These are phyloP conservation scores for Thunnus albacares DNA, from an alignment of 2,797 vertebrate genomes.

Conservation along the genomic window DNA sequence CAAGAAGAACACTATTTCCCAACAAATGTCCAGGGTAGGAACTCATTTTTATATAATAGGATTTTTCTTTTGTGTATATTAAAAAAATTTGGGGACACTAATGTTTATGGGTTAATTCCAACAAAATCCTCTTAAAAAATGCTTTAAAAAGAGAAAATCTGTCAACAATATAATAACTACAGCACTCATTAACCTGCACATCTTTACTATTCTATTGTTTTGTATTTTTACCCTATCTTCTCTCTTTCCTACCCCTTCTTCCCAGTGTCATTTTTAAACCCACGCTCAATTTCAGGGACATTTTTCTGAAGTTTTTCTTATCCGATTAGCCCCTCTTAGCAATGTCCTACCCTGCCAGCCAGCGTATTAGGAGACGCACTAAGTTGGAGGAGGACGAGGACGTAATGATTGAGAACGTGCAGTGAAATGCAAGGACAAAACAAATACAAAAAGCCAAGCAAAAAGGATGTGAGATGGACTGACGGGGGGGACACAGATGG, in stretches of 20 bases:
- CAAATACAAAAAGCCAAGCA: constrained; percentile 32
- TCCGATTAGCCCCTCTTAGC: constrained; percentile 40
- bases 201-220: constrained; percentile 9
- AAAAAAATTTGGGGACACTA: constrained; percentile 7
- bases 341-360: constrained; percentile 48
- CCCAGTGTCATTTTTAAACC: constrained; percentile 11
- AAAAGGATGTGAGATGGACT: constrained; percentile 19
- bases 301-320: constrained; percentile 39
- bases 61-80: neutral
- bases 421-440: constrained; percentile 17
- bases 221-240: constrained; percentile 13
- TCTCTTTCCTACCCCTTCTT: neutral
- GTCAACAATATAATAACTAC: constrained; percentile 19
- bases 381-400: constrained; percentile 40
- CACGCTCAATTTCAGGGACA: constrained; percentile 27
- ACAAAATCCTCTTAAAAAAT: neutral
- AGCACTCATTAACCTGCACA: constrained; percentile 21
- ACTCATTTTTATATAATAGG: neutral
- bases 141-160: constrained; percentile 5
- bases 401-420: constrained; percentile 17
- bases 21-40: constrained; percentile 31
- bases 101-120: neutral
- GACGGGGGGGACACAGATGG: constrained; percentile 62
- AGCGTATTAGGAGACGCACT: constrained; percentile 15
- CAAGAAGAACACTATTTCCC: constrained; percentile 33